Conservation (phyloP, 2,888 invertebrate genomes). For the Drosophila kanekoi region DNA sequence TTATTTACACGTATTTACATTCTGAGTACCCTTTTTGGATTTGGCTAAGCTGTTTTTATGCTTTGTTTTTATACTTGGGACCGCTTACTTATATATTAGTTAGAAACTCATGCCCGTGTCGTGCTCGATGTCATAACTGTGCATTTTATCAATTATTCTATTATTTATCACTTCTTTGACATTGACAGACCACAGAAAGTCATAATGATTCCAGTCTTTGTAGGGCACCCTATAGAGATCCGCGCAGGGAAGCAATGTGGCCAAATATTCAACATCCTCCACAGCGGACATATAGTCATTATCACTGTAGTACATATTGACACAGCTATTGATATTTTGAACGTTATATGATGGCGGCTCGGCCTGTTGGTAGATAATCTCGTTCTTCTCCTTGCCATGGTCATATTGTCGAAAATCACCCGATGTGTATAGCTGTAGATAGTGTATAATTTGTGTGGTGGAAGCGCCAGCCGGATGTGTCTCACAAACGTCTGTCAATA, state of each 20-base stretch:
- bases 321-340: constrained; percentile 87
- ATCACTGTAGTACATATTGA: constrained; percentile 88
- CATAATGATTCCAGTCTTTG: constrained; percentile 88
- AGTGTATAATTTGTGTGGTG: constrained; percentile 90
- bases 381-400: constrained; percentile 86
- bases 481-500: constrained; percentile 88
- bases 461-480: constrained; percentile 90
- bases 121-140: constrained; percentile 66
- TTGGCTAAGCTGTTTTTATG: constrained; percentile 31
- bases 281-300: constrained; percentile 88
- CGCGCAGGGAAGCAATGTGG: constrained; percentile 86
- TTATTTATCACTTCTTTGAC: constrained; percentile 87
- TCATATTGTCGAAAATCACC: constrained; percentile 87
- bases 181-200: constrained; percentile 89
- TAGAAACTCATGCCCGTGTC: constrained; percentile 49
- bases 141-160: constrained; percentile 76
- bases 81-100: constrained; percentile 6
- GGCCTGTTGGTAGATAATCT: constrained; percentile 86
- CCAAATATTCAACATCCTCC: constrained; percentile 86
- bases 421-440: constrained; percentile 87
- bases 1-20: constrained; percentile 56
- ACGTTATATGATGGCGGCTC: constrained; percentile 88
- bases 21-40: constrained; percentile 18
- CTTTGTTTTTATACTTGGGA: neutral
- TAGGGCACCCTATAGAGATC: constrained; percentile 86